Evolutionary conservation across 2,888 invertebrate species (phyloP).

Genomic region (Phytoseiulus persimilis): DNA sequence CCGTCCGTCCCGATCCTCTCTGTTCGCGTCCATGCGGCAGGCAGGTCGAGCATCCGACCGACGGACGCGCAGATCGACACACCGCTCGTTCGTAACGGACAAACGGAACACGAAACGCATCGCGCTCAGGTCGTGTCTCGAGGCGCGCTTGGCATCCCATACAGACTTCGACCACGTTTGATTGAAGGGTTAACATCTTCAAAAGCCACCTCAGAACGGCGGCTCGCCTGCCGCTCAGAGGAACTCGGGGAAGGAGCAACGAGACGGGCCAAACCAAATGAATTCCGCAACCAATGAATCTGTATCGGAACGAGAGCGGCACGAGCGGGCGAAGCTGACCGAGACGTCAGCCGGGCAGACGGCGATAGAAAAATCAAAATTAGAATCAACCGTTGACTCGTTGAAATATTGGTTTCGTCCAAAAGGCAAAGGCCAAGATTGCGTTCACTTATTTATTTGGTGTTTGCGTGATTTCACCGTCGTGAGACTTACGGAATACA

Average conservation of each 20-base stretch:
- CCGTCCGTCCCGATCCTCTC: background rate
- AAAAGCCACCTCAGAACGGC: background rate
- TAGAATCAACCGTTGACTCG: background rate
- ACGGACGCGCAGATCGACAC: no score
- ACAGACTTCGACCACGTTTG: background rate
- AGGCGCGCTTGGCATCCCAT: background rate
- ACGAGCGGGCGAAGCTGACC: background rate
- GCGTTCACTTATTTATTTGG: background rate
- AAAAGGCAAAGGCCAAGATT: background rate
- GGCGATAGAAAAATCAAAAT: background rate
- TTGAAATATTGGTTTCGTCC: background rate
- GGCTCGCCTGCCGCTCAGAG: background rate
- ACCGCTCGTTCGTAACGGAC: background rate
- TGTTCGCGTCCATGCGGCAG: background rate
- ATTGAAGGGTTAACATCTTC: constrained; percentile 5
- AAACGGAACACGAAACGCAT: background rate
- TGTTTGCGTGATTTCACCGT: background rate
- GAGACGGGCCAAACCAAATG: background rate
- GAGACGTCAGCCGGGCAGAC: background rate
- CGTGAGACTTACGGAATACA: background rate
- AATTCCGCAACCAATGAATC: background rate
- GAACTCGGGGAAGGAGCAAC: background rate
- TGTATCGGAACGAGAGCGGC: no score
- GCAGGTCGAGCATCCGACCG: background rate
- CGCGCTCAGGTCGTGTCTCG: background rate